Evolutionary conservation across 2,888 invertebrate species (phyloP), one percentile per base, ranked within the genome.

Genomic region (Matsumyia berberina): DNA sequence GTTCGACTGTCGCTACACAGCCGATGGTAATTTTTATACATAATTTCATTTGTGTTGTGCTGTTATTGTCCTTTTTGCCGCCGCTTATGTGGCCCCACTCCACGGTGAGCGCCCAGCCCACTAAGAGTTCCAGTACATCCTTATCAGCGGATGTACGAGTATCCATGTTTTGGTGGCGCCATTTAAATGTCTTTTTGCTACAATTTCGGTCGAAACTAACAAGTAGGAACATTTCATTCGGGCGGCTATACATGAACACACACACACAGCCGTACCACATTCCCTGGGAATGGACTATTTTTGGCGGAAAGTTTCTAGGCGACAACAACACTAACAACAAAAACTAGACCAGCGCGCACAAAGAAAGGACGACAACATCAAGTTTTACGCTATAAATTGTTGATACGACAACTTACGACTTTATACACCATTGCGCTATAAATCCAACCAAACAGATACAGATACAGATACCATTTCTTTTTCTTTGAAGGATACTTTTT

Each of bases 381-480:
- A 85, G 80, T 83, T 85, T 70, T 80, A 80, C 55, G 85, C 85
- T 70, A 85, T 85, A 85, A 85, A 85, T 85, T 85, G 85, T 85
- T 85, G 85, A 85, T 85, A 85, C 85, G 76, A 85, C 80, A 85
- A 85, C 85, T 85, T 85, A 85, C 85, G 85, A 80, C 85, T 85
- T 24, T 80, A 80, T 85, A 85, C 80, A 70, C 85, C 76, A 85
- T 82, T 85, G 80, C 70, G 74, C 85, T 80, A 85, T 85, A 85
- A 85, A 85, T 80, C 76, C 70, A 76, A 24, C 69, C 62, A 66
- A 69, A 73, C 60, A 78, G 74, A 80, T 72, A 64, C 33, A 82
- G 24, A 24, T 24, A 24, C 24, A 24, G 4, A n/a, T n/a, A n/a
- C n/a, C n/a, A n/a, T n/a, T n/a, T n/a, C 69, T 66, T 76, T 69